Base-by-base conservation (phyloP, 1,140 invertebrate genomes). In the Drosophila oshimai region DNA sequence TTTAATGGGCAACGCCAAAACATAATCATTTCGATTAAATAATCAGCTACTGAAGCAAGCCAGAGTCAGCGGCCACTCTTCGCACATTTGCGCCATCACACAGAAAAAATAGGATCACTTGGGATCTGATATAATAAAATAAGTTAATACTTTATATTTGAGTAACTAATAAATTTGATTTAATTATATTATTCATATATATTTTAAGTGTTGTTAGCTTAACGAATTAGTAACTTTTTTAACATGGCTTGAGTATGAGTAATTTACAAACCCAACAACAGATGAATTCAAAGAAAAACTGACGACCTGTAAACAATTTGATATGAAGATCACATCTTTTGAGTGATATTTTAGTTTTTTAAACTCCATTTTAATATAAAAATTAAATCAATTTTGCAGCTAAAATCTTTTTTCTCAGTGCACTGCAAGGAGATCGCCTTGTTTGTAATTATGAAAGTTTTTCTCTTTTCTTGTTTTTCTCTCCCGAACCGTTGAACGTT, bases 11-110 rank as follows among this genome's bases (percentile, higher is more conserved):
- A 71, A 80, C 68, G 67, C 72, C 69, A 62, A 84, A 84, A 69
- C 80, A 84, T 86, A 86, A 84, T 84, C 60, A 86, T 84, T 84
- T 84, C 75, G 75, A 84, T 84, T 84, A 86, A 80, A 84, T 84
- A 84, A 84, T 86, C 81, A 84, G 75, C 71, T 80, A 74, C 71
- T 74, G 42, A 62, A 75, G 76, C 33, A 51, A 58, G 41, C 37
- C 51, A 47, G 53, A 55, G 53, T 55, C 53, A 51, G 46, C 28
- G 55, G 45, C 31, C 54, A 53, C 69, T 83, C 69, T 74, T 79
- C 65, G 70, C 65, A 84, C 79, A 79, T 80, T 86, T 79, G 60
- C 80, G 46, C 36, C 33, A 28, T 4, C 2, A 18, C 53, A 61
- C 26, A 7, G 26, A 1, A 29, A 55, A 60, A 55, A 55, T 15